phyloP scores from a whole-genome alignment of 2,113 vertebrate genomes.

The Oryzias celebensis region DNA sequence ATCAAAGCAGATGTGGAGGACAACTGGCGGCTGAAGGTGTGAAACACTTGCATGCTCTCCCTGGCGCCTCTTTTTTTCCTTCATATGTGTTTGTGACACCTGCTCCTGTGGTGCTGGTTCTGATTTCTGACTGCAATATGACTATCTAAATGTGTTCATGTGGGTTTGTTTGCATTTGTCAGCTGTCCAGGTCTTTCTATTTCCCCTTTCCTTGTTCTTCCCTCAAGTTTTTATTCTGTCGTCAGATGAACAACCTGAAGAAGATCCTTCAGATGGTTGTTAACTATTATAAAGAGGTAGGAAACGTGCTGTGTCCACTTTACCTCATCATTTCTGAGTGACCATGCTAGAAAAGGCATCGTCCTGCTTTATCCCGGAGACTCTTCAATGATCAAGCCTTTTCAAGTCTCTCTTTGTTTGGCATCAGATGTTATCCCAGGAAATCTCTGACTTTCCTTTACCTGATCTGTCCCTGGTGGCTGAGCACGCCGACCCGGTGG shows the following conservation, averaged over 20 bases:
- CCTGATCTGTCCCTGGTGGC: constrained; percentile 87
- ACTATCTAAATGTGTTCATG: too few relatives aligned
- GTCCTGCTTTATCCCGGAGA: too few relatives aligned
- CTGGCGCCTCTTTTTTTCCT: not conserved
- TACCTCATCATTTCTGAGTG: not conserved
- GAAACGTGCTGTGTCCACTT: not conserved
- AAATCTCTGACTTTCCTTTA: constrained; percentile 87
- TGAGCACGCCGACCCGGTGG: constrained; percentile 82
- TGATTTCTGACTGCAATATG: too few relatives aligned
- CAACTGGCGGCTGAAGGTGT: constrained; percentile 97
- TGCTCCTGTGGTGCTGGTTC: not conserved
- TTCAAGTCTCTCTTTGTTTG: not conserved
- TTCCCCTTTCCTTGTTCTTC: too few relatives aligned
- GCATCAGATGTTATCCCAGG: constrained; percentile 85
- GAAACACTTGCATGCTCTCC: not conserved
- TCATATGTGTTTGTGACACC: constrained; percentile 12
- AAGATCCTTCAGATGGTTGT: constrained; percentile 95
- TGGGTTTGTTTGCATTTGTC: too few relatives aligned
- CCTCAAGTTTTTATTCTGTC: constrained; percentile 5
- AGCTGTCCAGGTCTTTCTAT: too few relatives aligned
- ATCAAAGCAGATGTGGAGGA: constrained; percentile 93
- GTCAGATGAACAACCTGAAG: constrained; percentile 94
- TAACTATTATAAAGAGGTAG: constrained; percentile 96
- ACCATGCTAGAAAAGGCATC: too few relatives aligned
- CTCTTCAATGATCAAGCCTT: not conserved